Conservation (phyloP, 2,888 invertebrate species). For the Melinaea menophilus region DNA sequence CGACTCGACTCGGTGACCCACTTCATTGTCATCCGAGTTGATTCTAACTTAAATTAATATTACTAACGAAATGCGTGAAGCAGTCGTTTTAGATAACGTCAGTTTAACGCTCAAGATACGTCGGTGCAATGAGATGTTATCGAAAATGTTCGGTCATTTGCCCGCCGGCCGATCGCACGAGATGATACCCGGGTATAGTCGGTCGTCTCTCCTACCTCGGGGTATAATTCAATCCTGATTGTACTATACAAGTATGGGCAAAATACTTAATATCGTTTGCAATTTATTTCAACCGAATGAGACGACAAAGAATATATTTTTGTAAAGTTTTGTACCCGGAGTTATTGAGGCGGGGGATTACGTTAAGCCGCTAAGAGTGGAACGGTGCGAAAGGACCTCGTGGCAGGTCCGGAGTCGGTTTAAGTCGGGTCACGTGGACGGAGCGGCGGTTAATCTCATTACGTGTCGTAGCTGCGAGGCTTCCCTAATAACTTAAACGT, state of each 20-base stretch:
- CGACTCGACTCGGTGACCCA: too few species aligned
- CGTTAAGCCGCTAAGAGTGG: slow-evolving; percentile 27
- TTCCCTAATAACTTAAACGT: slow-evolving; percentile 67
- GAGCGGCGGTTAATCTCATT: slow-evolving; percentile 63
- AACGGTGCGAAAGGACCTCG: slow-evolving; percentile 23
- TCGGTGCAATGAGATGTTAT: slow-evolving; percentile 19
- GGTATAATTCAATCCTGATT: slow-evolving; percentile 23
- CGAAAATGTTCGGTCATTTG: slow-evolving; percentile 21
- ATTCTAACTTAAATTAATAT: too few species aligned
- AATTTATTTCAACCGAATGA: too few species aligned
- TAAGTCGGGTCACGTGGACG: slow-evolving; percentile 34
- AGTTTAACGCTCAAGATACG: slow-evolving; percentile 10
- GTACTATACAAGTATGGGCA: slow-evolving; percentile 13
- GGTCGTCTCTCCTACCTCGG: slow-evolving; percentile 26
- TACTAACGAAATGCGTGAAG: too few species aligned
- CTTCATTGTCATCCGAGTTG: too few species aligned
- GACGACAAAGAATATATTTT: background rate
- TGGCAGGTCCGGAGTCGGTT: slow-evolving; percentile 27
- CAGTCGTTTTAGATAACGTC: too few species aligned
- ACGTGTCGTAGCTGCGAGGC: slow-evolving; percentile 57
- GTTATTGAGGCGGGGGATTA: slow-evolving; percentile 25
- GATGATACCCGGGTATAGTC: slow-evolving; percentile 21
- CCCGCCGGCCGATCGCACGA: slow-evolving; percentile 23
- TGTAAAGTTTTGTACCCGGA: slow-evolving; percentile 9
- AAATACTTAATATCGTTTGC: background rate